Base-by-base conservation (phyloP, 1,140 invertebrate genomes). In the Hycleus phaleratus region DNA sequence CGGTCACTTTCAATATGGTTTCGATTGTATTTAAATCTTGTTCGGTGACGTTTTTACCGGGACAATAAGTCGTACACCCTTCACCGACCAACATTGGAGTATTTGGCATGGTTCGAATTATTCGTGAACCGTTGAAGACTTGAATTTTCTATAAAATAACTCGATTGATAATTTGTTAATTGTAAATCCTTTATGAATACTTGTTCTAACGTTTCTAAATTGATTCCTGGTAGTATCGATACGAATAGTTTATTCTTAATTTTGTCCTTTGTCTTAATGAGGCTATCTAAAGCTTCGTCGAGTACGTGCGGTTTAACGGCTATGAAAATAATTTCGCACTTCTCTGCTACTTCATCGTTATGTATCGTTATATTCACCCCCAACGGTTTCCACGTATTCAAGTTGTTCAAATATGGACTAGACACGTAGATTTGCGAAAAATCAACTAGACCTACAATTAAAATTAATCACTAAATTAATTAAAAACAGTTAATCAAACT, bases 101-200 rank as follows among this genome's bases (percentile, higher is more conserved):
- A 75, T 97, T 98, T 25, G 95, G 93, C 88, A 98, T 94, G 1
- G 89, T 86, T 51, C 94, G 81, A 8, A 97, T 82, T 40, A 97
- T 81, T 68, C 82, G 81, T 8, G 80, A 64, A 18, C 67, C 62
- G 25, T 72, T 65, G 46, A 81, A 74, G 81, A 65, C 69, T 74
- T 79, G 68, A 44, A 75, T 32, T 58, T 63, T 59, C 61, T 65
- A 10, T 46, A 46, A 46, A 32, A 11, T 2, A 18, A 18, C 18
- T 18, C 18, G 18, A 46, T 46, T 10, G 8, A 46, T 4, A 46
- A 45, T 32, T 32, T 32, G 40, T 42, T 42, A 42, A 42, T 42
- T 6, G 0, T 42, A 10, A 42, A 42, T 42, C 9, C 3, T n/a
- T 2, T 42, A 42, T 11, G 3, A 42, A 71, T 73, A 90, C 89